Conservation (phyloP, 2,888 invertebrate species). For the Acleris emargana region DNA sequence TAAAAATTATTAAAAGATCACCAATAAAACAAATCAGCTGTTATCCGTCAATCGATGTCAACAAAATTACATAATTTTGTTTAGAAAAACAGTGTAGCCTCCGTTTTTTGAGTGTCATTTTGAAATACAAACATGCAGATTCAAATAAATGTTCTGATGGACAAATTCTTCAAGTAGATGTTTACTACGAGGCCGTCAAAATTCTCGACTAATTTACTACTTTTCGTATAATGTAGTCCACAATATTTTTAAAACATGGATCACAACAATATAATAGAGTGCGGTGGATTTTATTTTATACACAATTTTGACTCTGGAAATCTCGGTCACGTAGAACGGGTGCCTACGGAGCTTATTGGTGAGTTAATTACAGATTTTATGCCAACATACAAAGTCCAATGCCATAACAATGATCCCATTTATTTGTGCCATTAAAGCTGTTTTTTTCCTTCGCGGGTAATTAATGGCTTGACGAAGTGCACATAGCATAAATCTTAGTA, state of each 20-base stretch:
- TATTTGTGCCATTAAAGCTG: conserved; percentile 35
- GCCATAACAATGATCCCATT: conserved; percentile 35
- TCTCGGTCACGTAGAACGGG: conserved; percentile 91
- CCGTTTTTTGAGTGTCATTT: conserved; percentile 73
- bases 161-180: conserved; percentile 71
- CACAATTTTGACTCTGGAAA: conserved; percentile 97
- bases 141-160: conserved; percentile 63
- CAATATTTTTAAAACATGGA: conserved; percentile 70
- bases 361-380: conserved; percentile 50
- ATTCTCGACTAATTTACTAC: conserved; percentile 59
- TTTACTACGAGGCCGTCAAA: conserved; percentile 56
- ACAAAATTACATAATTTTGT: conserved; percentile 85
- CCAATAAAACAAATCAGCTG: conserved; percentile 83
- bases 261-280: conserved; percentile 81
- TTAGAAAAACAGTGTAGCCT: conserved; percentile 82
- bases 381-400: conserved; percentile 50
- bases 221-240: conserved; percentile 77
- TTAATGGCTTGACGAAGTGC: conserved; percentile 1
- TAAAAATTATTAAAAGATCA: conserved; percentile 68
- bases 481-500: background rate
- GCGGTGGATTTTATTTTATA: conserved; percentile 91
- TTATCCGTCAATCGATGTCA: conserved; percentile 85
- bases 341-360: conserved; percentile 84
- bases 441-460: conserved; percentile 18
- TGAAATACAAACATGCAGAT: conserved; percentile 73